phyloP scores from a whole-genome alignment of 2,113 vertebrate genomes.

The Zosterops japonicus region DNA sequence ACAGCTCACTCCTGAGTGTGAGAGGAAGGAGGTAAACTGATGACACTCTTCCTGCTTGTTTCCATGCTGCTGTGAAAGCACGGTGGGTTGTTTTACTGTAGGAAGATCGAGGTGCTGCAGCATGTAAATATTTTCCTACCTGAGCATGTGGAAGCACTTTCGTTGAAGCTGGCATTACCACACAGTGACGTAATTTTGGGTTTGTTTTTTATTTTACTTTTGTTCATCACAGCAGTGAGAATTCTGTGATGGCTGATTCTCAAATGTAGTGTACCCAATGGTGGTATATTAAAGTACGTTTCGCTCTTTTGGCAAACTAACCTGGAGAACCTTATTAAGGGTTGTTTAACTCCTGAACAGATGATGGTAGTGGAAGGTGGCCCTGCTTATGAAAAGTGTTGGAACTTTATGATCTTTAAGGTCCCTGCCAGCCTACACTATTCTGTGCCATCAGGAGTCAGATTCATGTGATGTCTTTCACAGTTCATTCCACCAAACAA shows the following conservation, averaged over 20 bases:
- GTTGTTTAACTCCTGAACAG: neutral
- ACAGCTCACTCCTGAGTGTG: no score
- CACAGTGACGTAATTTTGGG: fast-evolving
- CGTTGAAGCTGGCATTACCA: fast-evolving
- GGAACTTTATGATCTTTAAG: neutral
- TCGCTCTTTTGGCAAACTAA: neutral
- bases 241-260: neutral
- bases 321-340: fast-evolving
- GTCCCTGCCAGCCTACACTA: neutral
- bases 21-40: no score
- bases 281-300: fast-evolving
- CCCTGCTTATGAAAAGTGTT: no score
- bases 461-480: neutral
- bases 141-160: fast-evolving
- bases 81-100: fast-evolving
- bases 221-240: neutral
- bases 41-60: neutral
- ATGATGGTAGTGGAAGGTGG: no score
- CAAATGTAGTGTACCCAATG: fast-evolving
- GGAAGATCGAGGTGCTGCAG: neutral
- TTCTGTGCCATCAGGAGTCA: neutral
- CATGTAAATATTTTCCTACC: fast-evolving
- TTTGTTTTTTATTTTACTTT: neutral
- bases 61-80: neutral
- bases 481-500: neutral